Conservation (phyloP, 2,113 vertebrate genomes). For the Puntigrus tetrazona region DNA sequence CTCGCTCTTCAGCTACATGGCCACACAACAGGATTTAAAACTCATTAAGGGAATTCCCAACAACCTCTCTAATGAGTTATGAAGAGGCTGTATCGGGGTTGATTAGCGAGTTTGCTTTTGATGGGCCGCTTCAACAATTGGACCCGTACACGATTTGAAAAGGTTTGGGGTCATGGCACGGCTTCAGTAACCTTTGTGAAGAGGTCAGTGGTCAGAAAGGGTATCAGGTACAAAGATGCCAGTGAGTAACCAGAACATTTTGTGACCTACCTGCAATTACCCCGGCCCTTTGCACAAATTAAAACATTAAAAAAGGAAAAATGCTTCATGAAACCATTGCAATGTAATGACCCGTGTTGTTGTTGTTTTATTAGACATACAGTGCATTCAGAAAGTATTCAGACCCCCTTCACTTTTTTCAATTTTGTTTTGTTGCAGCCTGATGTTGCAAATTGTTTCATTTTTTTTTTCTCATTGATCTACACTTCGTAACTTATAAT, state of each 20-base stretch:
- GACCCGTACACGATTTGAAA: not conserved
- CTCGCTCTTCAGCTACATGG: slow-evolving; percentile 5
- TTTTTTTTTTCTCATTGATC: no score
- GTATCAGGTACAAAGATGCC: slow-evolving; percentile 4
- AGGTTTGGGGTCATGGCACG: slow-evolving; percentile 25
- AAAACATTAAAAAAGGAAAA: not conserved
- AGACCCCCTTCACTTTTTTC: no score
- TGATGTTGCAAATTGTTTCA: no score
- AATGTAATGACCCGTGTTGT: not conserved
- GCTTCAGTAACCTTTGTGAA: slow-evolving; percentile 18
- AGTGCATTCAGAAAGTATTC: no score
- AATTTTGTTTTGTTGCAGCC: no score
- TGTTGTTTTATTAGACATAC: not conserved
- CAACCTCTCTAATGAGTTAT: slow-evolving; percentile 42
- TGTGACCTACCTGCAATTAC: not conserved
- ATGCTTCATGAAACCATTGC: not conserved
- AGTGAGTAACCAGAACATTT: not conserved
- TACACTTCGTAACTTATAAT: no score
- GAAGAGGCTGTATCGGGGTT: slow-evolving; percentile 31
- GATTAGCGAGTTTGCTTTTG: slow-evolving; percentile 38
- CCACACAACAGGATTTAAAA: slow-evolving; percentile 41
- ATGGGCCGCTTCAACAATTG: slow-evolving; percentile 12
- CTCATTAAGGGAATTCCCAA: slow-evolving; percentile 38
- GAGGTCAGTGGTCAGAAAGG: not conserved
- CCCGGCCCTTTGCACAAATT: not conserved